These are phyloP conservation scores for Micropoecilia bifurca DNA, from an alignment of 2,797 vertebrate genomes.

Conservation along the genomic window DNA sequence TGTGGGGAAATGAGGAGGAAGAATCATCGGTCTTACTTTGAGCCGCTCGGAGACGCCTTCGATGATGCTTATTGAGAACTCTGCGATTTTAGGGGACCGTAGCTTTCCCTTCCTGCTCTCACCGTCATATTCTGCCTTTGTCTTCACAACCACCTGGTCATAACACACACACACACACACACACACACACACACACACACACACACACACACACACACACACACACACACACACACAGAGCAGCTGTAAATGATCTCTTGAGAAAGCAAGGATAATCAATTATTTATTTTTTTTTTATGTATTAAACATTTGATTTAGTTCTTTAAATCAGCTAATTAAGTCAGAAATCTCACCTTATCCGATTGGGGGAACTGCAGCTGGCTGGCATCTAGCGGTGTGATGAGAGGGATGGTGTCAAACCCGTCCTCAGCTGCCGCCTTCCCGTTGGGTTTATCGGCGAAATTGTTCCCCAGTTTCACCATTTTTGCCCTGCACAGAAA, in stretches of 20 bases:
- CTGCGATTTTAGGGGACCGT: constrained; percentile 89
- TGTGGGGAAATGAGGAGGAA: constrained; percentile 9
- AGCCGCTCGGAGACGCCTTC: constrained; percentile 93
- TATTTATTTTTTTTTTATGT: background rate
- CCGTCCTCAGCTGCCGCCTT: constrained; percentile 91
- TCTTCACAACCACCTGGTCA: constrained; percentile 93
- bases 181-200: constrained; percentile 27
- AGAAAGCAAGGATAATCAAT: background rate
- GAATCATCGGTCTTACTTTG: constrained; percentile 85
- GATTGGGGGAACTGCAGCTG: constrained; percentile 94
- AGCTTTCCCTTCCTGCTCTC: constrained; percentile 91
- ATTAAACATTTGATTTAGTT: background rate
- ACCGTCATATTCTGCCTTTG: constrained; percentile 92
- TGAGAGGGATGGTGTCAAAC: constrained; percentile 95
- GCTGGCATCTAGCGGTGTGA: constrained; percentile 94
- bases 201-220: constrained; percentile 14
- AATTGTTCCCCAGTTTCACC: constrained; percentile 95
- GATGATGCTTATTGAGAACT: constrained; percentile 94
- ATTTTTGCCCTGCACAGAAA: constrained; percentile 79
- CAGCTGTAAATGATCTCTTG: background rate
- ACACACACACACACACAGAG: constrained; percentile 13
- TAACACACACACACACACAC: constrained; percentile 25
- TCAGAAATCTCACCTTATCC: constrained; percentile 86
- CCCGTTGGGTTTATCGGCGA: constrained; percentile 88
- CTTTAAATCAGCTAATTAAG: background rate